Base-by-base conservation (phyloP, 1,140 invertebrate genomes). In the Marisa cornuarietis region DNA sequence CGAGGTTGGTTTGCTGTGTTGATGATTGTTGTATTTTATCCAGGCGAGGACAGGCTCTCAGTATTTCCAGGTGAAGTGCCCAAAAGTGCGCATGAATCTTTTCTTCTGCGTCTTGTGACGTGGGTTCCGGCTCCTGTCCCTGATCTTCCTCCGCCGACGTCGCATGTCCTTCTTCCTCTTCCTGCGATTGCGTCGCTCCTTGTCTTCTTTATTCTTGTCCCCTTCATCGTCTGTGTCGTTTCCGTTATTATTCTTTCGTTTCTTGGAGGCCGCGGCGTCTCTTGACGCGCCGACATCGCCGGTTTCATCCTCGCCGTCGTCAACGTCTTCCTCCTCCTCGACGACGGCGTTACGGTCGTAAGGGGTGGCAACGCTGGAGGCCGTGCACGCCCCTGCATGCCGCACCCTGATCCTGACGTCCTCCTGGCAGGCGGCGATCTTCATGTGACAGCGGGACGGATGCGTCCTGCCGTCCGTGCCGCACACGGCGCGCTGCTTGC, bases 401-500 rank as follows among this genome's bases (percentile, higher is more conserved):
- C 77, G 76, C 51, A 85, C 76, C 78, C 79, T 84, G 58, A 88
- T 83, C 49, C 77, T 78, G 42, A 81, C 83, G 58, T 78, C 83
- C 24, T 76, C 68, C 18, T 82, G 81, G 73, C 87, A 88, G 58
- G 84, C 83, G 3, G 80, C 81, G 54, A 87, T 82, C 71, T 82
- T 72, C 82, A 87, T 82, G 71, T 86, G 86, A 73, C 87, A 88
- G 1, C 85, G 81, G 18, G 85, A 84, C 26, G 83, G 18, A 80
- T 86, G 87, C 18, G 84, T 86, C 26, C 75, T 81, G 13, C 78
- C 81, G 71, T 86, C 85, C 61, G 63, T 81, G 52, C 85, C 85
- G 76, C 85, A 86, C 18, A 86, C 76, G 63, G 51, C 31, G 16
- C 24, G 62, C 81, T 77, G 79, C 26, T 79, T 83, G 49, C 79